Conservation (phyloP, 2,797 vertebrate species). For the Danio tinwini region DNA sequence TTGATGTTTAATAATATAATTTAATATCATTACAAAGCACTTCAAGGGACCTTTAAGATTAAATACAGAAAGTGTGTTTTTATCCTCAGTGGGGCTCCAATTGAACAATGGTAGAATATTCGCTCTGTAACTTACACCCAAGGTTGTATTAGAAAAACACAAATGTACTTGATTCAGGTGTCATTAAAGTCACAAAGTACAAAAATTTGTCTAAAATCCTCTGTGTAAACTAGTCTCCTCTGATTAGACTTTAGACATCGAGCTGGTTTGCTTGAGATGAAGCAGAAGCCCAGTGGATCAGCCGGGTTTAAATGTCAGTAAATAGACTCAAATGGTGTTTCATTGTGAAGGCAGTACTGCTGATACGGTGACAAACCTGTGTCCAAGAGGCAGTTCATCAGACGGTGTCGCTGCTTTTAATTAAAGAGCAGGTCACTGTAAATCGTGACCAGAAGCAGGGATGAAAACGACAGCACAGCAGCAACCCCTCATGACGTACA, state of each 20-base stretch:
- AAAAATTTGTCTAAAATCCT: neutral
- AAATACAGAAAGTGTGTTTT: neutral
- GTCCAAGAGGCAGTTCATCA: conserved; percentile 25
- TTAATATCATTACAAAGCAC: too few relatives aligned
- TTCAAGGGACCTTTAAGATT: too few relatives aligned
- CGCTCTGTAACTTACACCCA: neutral
- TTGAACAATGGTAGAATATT: neutral
- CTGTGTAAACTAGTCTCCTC: neutral
- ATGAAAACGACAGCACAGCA: conserved; percentile 28
- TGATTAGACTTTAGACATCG: neutral
- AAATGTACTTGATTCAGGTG: neutral
- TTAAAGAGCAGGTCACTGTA: conserved; percentile 43
- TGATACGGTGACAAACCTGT: conserved; percentile 15
- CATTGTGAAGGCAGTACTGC: neutral
- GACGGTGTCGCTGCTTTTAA: conserved; percentile 30
- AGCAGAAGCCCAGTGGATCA: neutral
- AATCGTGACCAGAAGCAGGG: conserved; percentile 35
- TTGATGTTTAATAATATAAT: too few relatives aligned
- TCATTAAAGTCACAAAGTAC: conserved; percentile 8
- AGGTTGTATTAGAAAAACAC: conserved; percentile 5
- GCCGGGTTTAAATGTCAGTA: conserved; percentile 15
- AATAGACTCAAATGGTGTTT: conserved; percentile 32
- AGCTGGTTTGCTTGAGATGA: neutral
- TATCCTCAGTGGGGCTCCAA: neutral
- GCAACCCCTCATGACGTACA: conserved; percentile 40